phyloP scores from a whole-genome alignment of 2,113 vertebrate species.

The Nycticebus coucang region DNA sequence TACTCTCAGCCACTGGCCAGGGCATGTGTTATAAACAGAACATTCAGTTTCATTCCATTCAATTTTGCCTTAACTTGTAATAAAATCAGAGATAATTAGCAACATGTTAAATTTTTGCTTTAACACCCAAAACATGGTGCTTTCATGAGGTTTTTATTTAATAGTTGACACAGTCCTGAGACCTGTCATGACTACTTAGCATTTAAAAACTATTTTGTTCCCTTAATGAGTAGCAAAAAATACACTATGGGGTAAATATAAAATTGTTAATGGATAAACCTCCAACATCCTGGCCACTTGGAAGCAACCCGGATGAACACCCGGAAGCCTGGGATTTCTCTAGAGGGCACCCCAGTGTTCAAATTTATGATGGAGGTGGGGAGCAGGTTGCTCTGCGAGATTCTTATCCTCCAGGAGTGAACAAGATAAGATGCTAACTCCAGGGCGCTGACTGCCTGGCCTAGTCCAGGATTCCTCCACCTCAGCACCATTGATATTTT shows the following conservation, averaged over 20 bases:
- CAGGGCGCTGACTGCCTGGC: background rate
- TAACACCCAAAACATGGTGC: background rate
- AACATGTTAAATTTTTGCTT: background rate
- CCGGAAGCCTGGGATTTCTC: background rate
- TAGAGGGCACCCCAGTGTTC: background rate
- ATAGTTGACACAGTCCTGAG: background rate
- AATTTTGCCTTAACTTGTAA: slow-evolving; percentile 33
- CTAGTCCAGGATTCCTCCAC: background rate
- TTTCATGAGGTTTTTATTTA: slow-evolving; percentile 33
- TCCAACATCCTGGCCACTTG: background rate
- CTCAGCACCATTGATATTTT: background rate
- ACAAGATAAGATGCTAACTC: background rate
- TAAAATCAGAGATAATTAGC: slow-evolving; percentile 24
- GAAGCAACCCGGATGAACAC: background rate
- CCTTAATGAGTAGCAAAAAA: slow-evolving; percentile 35
- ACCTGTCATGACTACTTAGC: background rate
- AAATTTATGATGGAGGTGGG: background rate
- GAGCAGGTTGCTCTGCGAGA: background rate
- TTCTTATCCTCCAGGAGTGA: background rate
- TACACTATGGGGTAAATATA: background rate
- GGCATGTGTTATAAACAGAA: slow-evolving; percentile 60
- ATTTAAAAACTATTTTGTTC: slow-evolving; percentile 13
- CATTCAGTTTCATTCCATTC: background rate
- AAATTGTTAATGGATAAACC: background rate
- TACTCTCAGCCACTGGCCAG: slow-evolving; percentile 57